Evolutionary conservation across 2,113 vertebrate genomes (phyloP), one percentile per base, ranked within the genome.

Genomic region (Takifugu bimaculatus): DNA sequence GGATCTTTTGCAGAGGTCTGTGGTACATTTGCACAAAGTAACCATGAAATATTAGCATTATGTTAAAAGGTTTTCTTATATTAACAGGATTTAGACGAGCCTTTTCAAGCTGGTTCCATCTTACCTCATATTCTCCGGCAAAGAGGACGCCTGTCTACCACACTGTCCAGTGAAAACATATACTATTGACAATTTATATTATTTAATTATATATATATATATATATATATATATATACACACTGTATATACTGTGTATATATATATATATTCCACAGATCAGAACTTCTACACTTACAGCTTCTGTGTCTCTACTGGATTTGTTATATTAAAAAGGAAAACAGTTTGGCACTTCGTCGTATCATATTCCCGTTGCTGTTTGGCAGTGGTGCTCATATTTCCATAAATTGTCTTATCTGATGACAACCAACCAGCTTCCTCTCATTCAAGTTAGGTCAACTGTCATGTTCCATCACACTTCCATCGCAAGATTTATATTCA

Each of bases 11-110:
- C 85, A 75, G 74, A 32, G 26, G 47, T 50, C 61, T 62, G 52
- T 7, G 15, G 61, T 65, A 55, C 78, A 80, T 77, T 78, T 68
- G 70, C 65, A 69, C 73, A 66, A 65, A 79, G 71, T 60, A 64
- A 79, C 68, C 80, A 69, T 83, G 78, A 85, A 82, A 83, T 83
- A 88, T 82, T 80, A 84, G 71, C 78, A 64, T 84, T 80, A 77
- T 82, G 85, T 75, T 75, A 72, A 81, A 86, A 78, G 76, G 74
- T 85, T 83, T 86, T 80, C 66, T 50, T 79, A 74, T 78, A 75
- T 65, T 61, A 50, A 26, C 42, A 63, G 80, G 74, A 77, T 77
- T 78, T 54, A 69, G 51, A 53, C 56, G 54, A 81, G 32, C 76
- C 55, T 64, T 75, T 85, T 75, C 75, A 80, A 74, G 65, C 68